These are phyloP conservation scores for Philopedon plagiatum DNA, from an alignment of 2,888 invertebrate species.

Conservation along the genomic window DNA sequence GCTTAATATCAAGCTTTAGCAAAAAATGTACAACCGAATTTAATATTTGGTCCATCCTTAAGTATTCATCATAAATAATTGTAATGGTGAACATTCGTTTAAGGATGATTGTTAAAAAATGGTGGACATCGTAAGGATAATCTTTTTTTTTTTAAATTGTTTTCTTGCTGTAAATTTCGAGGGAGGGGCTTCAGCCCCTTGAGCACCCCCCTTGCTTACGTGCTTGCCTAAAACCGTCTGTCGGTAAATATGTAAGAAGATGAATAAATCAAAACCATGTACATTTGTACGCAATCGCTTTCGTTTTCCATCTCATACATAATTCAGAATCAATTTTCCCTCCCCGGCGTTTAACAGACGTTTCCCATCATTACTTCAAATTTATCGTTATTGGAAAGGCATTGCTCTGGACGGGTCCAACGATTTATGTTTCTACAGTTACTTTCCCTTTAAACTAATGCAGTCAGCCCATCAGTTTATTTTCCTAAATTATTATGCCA, in stretches of 20 bases:
- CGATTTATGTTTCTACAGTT: neutral
- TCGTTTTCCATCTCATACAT: neutral
- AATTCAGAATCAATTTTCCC: conserved; percentile 5
- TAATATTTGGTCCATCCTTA: too few relatives aligned
- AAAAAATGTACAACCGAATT: too few relatives aligned
- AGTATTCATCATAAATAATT: too few relatives aligned
- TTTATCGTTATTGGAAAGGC: neutral
- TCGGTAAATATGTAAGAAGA: neutral
- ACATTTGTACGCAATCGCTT: neutral
- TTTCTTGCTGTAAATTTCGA: too few relatives aligned
- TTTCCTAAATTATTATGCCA: neutral
- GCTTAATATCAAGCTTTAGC: too few relatives aligned
- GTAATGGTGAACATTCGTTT: too few relatives aligned
- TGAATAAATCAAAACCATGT: neutral
- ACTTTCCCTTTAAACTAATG: neutral
- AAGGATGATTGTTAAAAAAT: too few relatives aligned
- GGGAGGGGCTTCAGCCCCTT: too few relatives aligned
- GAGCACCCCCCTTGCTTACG: too few relatives aligned
- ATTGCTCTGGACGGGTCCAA: neutral
- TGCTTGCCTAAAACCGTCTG: neutral
- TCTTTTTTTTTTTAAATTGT: neutral
- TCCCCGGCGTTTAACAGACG: neutral
- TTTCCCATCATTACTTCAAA: neutral
- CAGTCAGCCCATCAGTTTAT: neutral
- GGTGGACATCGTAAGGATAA: too few relatives aligned